phyloP scores from a whole-genome alignment of 1,140 invertebrate genomes.

The Bombus consobrinus region DNA sequence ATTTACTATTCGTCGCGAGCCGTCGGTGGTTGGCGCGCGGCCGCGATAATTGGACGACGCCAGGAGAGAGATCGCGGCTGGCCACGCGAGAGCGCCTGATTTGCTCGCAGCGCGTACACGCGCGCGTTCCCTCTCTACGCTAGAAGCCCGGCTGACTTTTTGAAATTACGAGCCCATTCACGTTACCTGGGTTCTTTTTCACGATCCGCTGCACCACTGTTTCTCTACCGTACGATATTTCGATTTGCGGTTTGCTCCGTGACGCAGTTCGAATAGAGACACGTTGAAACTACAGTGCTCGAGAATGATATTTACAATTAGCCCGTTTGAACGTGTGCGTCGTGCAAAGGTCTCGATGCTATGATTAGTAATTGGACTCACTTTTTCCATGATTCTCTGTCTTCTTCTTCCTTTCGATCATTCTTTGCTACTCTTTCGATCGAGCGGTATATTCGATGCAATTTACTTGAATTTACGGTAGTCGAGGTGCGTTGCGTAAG shows the following conservation, averaged over 20 bases:
- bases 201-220: background rate
- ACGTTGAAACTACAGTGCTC: slow-evolving; percentile 16
- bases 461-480: slow-evolving; percentile 31
- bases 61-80: slow-evolving; percentile 39
- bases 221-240: background rate
- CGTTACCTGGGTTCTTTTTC: background rate
- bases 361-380: slow-evolving; percentile 33
- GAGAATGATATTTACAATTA: slow-evolving; percentile 46
- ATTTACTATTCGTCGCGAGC: slow-evolving; percentile 61
- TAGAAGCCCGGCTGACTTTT: slow-evolving; percentile 20
- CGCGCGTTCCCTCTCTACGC: background rate
- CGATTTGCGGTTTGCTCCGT: background rate
- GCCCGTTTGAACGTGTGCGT: background rate
- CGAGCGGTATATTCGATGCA: slow-evolving; percentile 1
- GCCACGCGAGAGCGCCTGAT: slow-evolving; percentile 36
- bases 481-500: slow-evolving; percentile 24
- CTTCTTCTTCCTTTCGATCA: too few relatives aligned
- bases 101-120: slow-evolving; percentile 2
- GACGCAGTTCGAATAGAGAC: too few relatives aligned
- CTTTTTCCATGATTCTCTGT: slow-evolving; percentile 1
- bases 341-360: background rate
- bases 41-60: slow-evolving; percentile 56
- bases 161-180: slow-evolving; percentile 55
- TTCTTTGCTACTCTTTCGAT: background rate
- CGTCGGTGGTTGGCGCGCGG: slow-evolving; percentile 14